Conservation (phyloP, 92 coral and sea anemone species). For the Heliopora coerulea region DNA sequence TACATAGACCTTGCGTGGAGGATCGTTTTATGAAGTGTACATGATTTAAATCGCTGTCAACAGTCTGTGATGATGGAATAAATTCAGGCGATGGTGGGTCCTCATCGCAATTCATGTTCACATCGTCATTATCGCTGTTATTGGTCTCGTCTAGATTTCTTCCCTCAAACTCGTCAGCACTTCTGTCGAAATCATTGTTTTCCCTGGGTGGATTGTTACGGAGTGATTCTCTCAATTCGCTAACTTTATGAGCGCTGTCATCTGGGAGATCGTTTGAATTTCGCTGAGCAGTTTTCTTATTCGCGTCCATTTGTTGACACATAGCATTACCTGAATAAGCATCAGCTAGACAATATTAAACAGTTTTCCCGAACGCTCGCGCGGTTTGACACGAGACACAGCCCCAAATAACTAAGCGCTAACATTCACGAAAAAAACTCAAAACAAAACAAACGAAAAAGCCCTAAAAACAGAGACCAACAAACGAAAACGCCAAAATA, state of each 20-base stretch:
- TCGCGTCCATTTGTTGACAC: neutral
- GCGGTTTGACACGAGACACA: too few species aligned
- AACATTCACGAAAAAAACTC: too few species aligned
- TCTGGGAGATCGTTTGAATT: neutral
- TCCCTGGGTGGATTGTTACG: neutral
- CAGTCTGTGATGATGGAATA: conserved; percentile 82
- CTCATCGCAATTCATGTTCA: conserved; percentile 16
- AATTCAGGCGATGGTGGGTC: conserved; percentile 77
- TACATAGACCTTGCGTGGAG: too few species aligned
- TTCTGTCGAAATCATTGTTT: too few species aligned
- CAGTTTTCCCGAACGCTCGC: too few species aligned
- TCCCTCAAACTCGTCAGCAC: neutral
- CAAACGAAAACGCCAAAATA: neutral
- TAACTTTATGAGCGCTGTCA: neutral
- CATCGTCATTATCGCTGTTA: neutral
- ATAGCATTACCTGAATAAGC: neutral
- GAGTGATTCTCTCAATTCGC: neutral
- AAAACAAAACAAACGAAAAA: too few species aligned
- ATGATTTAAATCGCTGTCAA: too few species aligned
- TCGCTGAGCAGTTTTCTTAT: neutral
- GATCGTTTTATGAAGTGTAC: too few species aligned
- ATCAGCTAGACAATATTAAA: neutral
- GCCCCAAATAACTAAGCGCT: too few species aligned
- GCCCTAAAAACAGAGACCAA: too few species aligned
- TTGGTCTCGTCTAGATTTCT: neutral